Evolutionary conservation across 2,888 invertebrate species (phyloP).

Genomic region (Deilephila porcellus): DNA sequence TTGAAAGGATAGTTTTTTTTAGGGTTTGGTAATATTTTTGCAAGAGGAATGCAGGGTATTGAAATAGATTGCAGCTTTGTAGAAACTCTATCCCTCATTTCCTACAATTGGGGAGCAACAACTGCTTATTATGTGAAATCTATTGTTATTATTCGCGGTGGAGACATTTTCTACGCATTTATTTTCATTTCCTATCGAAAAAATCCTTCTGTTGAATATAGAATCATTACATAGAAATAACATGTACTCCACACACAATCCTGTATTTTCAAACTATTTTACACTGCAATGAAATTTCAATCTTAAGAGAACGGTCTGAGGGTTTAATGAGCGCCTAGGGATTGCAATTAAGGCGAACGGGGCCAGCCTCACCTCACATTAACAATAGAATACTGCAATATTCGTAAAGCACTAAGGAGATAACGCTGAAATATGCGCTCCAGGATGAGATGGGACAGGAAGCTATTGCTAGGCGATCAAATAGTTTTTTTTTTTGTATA

Average conservation of each 20-base stretch:
- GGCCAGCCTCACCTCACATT: constrained; percentile 42
- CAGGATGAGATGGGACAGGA: not conserved
- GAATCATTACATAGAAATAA: no score
- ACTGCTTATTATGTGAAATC: no score
- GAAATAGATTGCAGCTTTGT: not conserved
- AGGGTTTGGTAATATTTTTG: not conserved
- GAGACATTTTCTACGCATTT: no score
- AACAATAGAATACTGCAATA: constrained; percentile 31
- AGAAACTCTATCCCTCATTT: not conserved
- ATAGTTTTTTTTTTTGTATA: no score
- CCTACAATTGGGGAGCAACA: no score
- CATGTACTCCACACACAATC: no score
- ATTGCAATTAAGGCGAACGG: constrained; percentile 55
- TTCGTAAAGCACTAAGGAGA: constrained; percentile 4
- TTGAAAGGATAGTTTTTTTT: not conserved
- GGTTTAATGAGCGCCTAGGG: constrained; percentile 52
- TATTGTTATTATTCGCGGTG: no score
- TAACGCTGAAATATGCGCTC: not conserved
- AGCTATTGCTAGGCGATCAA: not conserved
- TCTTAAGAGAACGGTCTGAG: not conserved
- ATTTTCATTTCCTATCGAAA: no score
- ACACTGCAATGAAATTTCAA: not conserved
- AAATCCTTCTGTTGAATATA: no score
- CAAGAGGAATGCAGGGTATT: not conserved
- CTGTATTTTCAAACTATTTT: not conserved